Evolutionary conservation across 2,888 invertebrate species (phyloP).

Genomic region (Scaptodrosophila latifasciaeformis): DNA sequence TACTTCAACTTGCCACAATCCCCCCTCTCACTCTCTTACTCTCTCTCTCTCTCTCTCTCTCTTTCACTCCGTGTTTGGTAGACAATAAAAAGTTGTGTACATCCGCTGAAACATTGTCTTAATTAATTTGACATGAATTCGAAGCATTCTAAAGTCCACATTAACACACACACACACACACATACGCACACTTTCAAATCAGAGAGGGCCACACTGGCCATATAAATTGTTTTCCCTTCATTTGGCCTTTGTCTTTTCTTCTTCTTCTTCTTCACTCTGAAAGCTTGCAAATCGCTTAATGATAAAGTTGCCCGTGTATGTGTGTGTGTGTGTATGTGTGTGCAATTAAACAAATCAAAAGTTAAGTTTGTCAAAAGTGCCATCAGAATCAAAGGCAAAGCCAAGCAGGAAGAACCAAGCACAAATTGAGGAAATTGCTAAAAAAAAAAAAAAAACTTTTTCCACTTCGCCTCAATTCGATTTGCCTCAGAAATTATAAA

Average conservation of each 20-base stretch:
- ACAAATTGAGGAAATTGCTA: no score
- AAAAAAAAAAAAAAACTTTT: no score
- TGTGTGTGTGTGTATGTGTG: conserved; percentile 6
- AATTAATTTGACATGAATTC: conserved; percentile 64
- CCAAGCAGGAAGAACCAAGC: no score
- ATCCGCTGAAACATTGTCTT: conserved; percentile 40
- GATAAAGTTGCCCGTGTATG: conserved; percentile 7
- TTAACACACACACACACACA: no score
- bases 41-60: not conserved
- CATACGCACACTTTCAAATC: conserved; percentile 12
- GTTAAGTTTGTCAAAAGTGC: no score
- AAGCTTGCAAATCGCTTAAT: conserved; percentile 41
- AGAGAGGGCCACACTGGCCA: no score
- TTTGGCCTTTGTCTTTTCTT: conserved; percentile 31
- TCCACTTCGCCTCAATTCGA: no score
- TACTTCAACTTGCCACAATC: conserved; percentile 34
- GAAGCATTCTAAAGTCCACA: no score
- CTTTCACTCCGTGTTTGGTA: no score
- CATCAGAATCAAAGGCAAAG: no score
- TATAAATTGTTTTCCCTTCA: conserved; percentile 38
- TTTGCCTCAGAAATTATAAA: conserved; percentile 14
- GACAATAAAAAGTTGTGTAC: conserved; percentile 11
- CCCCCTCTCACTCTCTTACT: no score
- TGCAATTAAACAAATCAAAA: not conserved
- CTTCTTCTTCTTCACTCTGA: no score